Conservation (phyloP, 1,140 invertebrate genomes). For the Bombus superbus region DNA sequence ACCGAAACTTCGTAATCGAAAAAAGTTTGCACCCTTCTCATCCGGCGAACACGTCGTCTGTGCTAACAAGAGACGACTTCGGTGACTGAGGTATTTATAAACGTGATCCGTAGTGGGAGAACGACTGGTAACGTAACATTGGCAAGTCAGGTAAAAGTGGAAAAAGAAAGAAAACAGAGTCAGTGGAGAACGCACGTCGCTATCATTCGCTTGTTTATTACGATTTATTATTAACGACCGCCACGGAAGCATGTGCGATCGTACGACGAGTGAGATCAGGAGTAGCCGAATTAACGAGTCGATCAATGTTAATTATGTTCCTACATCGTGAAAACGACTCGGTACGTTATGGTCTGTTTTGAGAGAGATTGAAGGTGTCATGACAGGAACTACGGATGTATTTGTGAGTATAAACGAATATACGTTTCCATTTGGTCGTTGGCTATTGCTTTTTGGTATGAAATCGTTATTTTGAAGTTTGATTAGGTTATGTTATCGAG, state of each 20-base stretch:
- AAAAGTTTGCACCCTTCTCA: not conserved
- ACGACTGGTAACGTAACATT: not conserved
- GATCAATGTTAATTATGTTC: not conserved
- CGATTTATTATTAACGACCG: not conserved
- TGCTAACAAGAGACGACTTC: not conserved
- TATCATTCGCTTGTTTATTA: conserved; percentile 6
- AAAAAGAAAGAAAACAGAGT: conserved; percentile 4
- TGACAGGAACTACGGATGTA: conserved; percentile 48
- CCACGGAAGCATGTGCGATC: too few species aligned
- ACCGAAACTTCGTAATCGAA: not conserved
- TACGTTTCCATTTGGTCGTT: not conserved
- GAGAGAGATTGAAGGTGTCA: conserved; percentile 1
- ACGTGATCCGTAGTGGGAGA: not conserved
- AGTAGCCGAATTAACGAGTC: not conserved
- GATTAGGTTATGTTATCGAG: conserved; percentile 54
- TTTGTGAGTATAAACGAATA: conserved; percentile 50
- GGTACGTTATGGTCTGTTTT: not conserved
- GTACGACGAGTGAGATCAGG: not conserved
- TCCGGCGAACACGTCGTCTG: not conserved
- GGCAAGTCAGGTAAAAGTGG: not conserved
- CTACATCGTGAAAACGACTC: not conserved
- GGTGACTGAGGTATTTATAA: not conserved
- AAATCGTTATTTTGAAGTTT: not conserved
- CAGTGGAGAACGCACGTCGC: not conserved
- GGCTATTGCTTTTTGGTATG: rapidly evolving